These are phyloP conservation scores for Pseudococcus jackbeardsleyi DNA, from an alignment of 2,888 invertebrate genomes.

Conservation along the genomic window DNA sequence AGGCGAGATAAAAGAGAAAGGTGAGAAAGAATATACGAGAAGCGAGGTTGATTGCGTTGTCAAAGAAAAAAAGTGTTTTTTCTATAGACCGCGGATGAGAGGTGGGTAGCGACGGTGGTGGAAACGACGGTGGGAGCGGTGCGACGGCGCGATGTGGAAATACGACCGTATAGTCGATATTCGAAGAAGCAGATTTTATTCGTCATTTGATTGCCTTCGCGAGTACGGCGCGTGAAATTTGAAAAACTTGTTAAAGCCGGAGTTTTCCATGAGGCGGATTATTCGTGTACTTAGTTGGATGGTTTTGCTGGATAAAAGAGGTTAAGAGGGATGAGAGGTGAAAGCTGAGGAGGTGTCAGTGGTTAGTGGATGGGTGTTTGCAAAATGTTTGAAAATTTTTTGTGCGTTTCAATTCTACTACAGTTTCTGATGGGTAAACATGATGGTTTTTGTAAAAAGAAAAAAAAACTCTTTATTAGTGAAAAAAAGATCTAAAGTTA, in stretches of 20 bases:
- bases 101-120: neutral
- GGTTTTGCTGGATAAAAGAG: no score
- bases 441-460: no score
- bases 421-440: no score
- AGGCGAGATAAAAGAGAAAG: constrained; percentile 51
- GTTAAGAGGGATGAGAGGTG: neutral
- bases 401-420: no score
- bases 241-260: neutral
- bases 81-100: neutral
- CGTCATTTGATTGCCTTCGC: constrained; percentile 26
- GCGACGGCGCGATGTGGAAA: neutral
- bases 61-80: constrained; percentile 62
- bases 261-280: neutral
- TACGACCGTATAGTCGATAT: constrained; percentile 40
- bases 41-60: constrained; percentile 61
- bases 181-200: constrained; percentile 21
- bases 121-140: neutral
- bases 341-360: neutral
- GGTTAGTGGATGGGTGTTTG: neutral
- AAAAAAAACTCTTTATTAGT: no score
- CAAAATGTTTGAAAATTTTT: no score
- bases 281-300: no score
- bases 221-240: constrained; percentile 16
- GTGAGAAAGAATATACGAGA: constrained; percentile 39
- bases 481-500: no score